Percentiles rank a stretch among this genome's conserved stretches.
These are phyloP conservation scores for Smittia aterrima DNA, from an alignment of 2,888 invertebrate genomes.

Conservation along the genomic window DNA sequence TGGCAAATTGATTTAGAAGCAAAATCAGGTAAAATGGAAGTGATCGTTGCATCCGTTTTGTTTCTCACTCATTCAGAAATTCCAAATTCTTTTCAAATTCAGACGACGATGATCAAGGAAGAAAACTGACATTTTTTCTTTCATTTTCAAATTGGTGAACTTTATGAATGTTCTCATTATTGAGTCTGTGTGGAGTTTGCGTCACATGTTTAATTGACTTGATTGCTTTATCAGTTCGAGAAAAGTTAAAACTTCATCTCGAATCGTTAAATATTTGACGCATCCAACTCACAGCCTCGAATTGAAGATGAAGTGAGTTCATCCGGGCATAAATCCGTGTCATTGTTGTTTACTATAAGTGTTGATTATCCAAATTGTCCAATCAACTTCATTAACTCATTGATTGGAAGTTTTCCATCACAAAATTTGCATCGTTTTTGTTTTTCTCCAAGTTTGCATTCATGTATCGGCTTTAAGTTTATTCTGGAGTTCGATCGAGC, in stretches of 20 bases:
- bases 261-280: too few relatives aligned
- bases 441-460: not conserved
- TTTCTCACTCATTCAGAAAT: not conserved
- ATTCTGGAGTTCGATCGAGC: too few relatives aligned
- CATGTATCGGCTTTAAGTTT: constrained; percentile 16
- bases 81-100: not conserved
- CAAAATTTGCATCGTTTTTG: constrained; percentile 15
- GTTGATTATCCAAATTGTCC: not conserved
- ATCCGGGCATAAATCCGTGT: constrained; percentile 38
- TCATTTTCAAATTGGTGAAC: too few relatives aligned
- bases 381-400: constrained; percentile 25
- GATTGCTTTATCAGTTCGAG: too few relatives aligned
- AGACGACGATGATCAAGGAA: too few relatives aligned
- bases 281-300: too few relatives aligned
- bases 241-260: too few relatives aligned
- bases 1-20: constrained; percentile 7
- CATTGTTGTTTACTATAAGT: constrained; percentile 11
- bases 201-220: too few relatives aligned
- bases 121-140: too few relatives aligned
- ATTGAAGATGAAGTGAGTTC: constrained; percentile 9
- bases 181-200: too few relatives aligned
- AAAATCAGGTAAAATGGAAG: constrained; percentile 10
- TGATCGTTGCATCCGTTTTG: not conserved
- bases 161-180: too few relatives aligned
- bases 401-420: not conserved